phyloP scores from a whole-genome alignment of 92 coral and sea anemone genomes.

The Heliopora coerulea region DNA sequence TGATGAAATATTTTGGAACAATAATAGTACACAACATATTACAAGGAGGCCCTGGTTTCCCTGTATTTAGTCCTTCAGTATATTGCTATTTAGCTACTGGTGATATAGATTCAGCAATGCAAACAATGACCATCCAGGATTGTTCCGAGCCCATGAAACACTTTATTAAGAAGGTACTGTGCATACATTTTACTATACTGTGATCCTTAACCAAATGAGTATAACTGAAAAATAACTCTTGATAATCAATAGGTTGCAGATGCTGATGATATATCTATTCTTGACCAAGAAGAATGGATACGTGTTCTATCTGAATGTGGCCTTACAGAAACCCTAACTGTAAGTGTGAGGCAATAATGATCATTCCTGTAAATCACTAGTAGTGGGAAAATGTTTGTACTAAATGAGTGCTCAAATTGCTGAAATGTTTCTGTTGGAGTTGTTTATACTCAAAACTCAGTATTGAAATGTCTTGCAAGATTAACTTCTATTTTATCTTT shows the following conservation, averaged over 20 bases:
- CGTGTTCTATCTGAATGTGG: constrained; percentile 53
- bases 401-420: too few species aligned
- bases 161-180: background rate
- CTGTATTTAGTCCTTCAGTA: constrained; percentile 55
- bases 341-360: too few species aligned
- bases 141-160: constrained; percentile 51
- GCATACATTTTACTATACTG: background rate
- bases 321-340: constrained; percentile 51
- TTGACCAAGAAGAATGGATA: constrained; percentile 55
- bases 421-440: too few species aligned
- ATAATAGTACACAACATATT: constrained; percentile 63
- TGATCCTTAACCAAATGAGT: too few species aligned
- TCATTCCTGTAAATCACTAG: too few species aligned
- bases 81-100: constrained; percentile 61
- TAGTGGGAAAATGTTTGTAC: background rate
- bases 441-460: too few species aligned
- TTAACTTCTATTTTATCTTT: background rate
- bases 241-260: constrained; percentile 60
- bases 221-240: too few species aligned
- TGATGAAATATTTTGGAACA: constrained; percentile 63
- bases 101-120: constrained; percentile 47
- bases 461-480: too few species aligned
- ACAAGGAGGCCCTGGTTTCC: constrained; percentile 65
- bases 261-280: constrained; percentile 46
- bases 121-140: constrained; percentile 55